Evolutionary conservation across 1,140 invertebrate genomes (phyloP).

Genomic region (Drosophila baimaii): DNA sequence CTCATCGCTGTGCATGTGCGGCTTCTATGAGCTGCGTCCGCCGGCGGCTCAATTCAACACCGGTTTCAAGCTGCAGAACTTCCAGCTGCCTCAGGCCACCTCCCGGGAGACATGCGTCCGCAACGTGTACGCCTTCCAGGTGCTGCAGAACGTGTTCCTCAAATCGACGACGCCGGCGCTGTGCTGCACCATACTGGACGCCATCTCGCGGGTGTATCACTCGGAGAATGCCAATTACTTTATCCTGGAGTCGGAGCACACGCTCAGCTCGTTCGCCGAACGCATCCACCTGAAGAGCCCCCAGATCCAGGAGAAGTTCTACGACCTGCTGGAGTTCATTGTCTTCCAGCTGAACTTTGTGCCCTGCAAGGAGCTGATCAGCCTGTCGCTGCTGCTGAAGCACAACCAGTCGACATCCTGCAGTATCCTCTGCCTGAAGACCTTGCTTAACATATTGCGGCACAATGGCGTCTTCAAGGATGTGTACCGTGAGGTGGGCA

Average conservation of each 20-base stretch:
- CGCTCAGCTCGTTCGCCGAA: conserved; percentile 97
- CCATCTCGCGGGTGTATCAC: conserved; percentile 98
- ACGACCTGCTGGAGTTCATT: conserved; percentile 97
- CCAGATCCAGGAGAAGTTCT: conserved; percentile 98
- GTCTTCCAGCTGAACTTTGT: conserved; percentile 99
- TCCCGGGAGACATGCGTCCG: conserved; percentile 94
- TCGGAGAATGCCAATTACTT: conserved; percentile 99
- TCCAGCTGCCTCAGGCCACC: conserved; percentile 94
- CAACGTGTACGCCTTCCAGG: conserved; percentile 98
- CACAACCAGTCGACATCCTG: conserved; percentile 91
- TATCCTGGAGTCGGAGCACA: conserved; percentile 98
- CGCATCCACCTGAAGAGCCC: conserved; percentile 95
- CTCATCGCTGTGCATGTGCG: conserved; percentile 96
- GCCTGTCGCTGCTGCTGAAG: conserved; percentile 96
- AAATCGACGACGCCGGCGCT: conserved; percentile 93
- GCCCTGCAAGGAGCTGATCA: conserved; percentile 99
- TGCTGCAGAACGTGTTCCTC: conserved; percentile 96
- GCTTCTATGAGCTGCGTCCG: conserved; percentile 94
- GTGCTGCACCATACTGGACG: conserved; percentile 96
- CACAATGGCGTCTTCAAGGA: conserved; percentile 98
- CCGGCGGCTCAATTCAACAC: conserved; percentile 93
- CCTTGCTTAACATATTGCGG: conserved; percentile 93
- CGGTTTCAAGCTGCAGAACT: conserved; percentile 96
- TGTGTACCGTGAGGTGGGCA: conserved; percentile 98
- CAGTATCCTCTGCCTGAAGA: conserved; percentile 95